phyloP scores from a whole-genome alignment of 2,113 vertebrate species.

The Sminthopsis crassicaudata region DNA sequence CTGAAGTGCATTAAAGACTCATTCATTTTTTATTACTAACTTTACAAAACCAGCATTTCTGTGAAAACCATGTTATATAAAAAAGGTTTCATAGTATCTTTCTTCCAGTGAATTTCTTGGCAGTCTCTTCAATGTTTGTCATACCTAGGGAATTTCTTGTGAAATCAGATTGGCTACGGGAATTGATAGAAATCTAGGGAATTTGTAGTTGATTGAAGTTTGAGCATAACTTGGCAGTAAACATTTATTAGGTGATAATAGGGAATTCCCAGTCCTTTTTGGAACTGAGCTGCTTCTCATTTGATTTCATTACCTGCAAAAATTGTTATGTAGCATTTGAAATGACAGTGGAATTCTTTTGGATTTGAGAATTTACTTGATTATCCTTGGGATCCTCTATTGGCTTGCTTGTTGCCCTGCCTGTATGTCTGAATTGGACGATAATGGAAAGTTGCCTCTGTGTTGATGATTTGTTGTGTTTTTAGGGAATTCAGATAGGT shows the following conservation, averaged over 20 bases:
- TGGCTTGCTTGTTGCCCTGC: not conserved
- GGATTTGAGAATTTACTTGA: not conserved
- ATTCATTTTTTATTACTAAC: not conserved
- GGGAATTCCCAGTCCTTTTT: not conserved
- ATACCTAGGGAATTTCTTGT: not conserved
- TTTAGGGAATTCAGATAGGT: not conserved
- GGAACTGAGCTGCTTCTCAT: not conserved
- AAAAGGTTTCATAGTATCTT: not conserved
- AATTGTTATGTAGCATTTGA: not conserved
- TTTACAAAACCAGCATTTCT: not conserved
- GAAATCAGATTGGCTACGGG: not conserved
- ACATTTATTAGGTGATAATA: not conserved
- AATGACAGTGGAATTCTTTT: not conserved
- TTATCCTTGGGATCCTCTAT: not conserved
- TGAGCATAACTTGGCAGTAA: not conserved
- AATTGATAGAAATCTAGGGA: not conserved
- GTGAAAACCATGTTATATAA: not conserved
- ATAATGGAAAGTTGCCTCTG: not conserved
- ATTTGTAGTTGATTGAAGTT: not conserved
- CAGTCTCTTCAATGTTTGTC: not conserved
- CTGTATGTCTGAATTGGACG: not conserved
- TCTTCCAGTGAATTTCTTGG: conserved; percentile 3
- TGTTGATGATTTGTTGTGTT: not conserved
- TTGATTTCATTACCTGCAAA: not conserved
- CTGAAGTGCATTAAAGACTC: not conserved